Conservation (phyloP, 2,888 invertebrate species). For the Fissipunctia ypsillon region DNA sequence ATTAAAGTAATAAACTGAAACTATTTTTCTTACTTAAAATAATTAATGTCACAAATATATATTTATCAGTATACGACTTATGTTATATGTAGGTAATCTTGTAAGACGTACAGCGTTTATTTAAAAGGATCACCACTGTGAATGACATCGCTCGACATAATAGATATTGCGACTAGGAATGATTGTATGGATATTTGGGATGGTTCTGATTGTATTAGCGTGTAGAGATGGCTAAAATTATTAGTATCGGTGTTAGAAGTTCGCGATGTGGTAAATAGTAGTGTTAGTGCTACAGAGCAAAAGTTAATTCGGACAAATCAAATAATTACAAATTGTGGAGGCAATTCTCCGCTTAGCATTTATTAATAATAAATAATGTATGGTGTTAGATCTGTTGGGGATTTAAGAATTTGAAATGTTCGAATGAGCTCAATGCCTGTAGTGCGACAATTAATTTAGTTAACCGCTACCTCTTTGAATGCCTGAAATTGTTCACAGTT, state of each 20-base stretch:
- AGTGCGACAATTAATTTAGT: slow-evolving; percentile 74
- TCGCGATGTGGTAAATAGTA: slow-evolving; percentile 73
- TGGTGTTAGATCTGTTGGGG: slow-evolving; percentile 53
- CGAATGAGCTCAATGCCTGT: slow-evolving; percentile 21
- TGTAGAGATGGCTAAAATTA: slow-evolving; percentile 68
- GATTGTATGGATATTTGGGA: slow-evolving; percentile 57
- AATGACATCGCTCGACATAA: slow-evolving; percentile 47
- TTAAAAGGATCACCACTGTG: slow-evolving; percentile 16
- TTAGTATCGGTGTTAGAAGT: slow-evolving; percentile 73
- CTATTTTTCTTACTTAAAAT: slow-evolving; percentile 38
- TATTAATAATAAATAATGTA: slow-evolving; percentile 63
- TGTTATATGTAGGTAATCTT: slow-evolving; percentile 1
- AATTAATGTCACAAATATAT: slow-evolving; percentile 27
- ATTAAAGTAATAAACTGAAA: background rate
- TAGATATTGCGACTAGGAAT: slow-evolving; percentile 55
- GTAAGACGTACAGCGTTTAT: slow-evolving; percentile 4
- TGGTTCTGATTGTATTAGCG: slow-evolving; percentile 70
- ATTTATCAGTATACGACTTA: slow-evolving; percentile 29
- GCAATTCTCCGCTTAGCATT: slow-evolving; percentile 58
- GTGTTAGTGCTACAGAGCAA: slow-evolving; percentile 55
- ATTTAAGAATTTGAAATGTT: slow-evolving; percentile 44
- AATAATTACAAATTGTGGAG: slow-evolving; percentile 43
- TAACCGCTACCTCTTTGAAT: slow-evolving; percentile 88
- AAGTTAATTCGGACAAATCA: slow-evolving; percentile 61
- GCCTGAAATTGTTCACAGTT: slow-evolving; percentile 86